phyloP scores from a whole-genome alignment of 2,888 invertebrate species.

The Pseudanteris insignis region DNA sequence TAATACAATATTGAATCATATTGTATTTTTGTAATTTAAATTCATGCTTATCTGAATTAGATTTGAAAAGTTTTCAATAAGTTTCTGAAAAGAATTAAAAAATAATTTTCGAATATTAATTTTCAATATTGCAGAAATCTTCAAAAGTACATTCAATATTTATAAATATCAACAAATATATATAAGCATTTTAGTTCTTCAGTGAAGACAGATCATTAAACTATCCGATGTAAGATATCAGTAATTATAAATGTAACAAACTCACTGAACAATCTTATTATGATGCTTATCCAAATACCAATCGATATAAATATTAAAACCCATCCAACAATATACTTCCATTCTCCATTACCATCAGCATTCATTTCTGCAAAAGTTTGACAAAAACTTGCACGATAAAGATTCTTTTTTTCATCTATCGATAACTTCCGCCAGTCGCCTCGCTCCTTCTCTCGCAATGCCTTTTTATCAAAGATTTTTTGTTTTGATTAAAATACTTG shows the following conservation, averaged over 20 bases:
- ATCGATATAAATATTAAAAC: conserved; percentile 68
- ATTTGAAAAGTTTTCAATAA: too few relatives aligned
- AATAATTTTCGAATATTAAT: not conserved
- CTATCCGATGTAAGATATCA: too few relatives aligned
- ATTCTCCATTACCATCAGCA: conserved; percentile 81
- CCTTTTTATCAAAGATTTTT: too few relatives aligned
- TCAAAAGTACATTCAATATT: too few relatives aligned
- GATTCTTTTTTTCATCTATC: conserved; percentile 87
- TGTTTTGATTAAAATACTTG: not conserved
- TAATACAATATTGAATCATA: too few relatives aligned
- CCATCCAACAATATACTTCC: conserved; percentile 79
- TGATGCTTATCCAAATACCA: conserved; percentile 72
- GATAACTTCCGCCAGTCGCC: conserved; percentile 93
- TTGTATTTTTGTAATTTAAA: too few relatives aligned
- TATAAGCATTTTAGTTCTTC: too few relatives aligned
- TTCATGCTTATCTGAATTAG: too few relatives aligned
- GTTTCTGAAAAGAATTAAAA: too few relatives aligned
- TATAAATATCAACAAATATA: not conserved
- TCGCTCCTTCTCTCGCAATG: conserved; percentile 89
- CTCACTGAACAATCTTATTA: conserved; percentile 72
- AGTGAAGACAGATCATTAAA: too few relatives aligned
- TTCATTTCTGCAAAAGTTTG: conserved; percentile 92
- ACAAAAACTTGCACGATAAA: conserved; percentile 93
- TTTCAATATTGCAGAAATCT: too few relatives aligned
- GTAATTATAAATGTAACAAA: too few relatives aligned